Evolutionary conservation across 2,888 invertebrate genomes (phyloP), one percentile per base, ranked within the genome.

Genomic region (Homarus gammarus): DNA sequence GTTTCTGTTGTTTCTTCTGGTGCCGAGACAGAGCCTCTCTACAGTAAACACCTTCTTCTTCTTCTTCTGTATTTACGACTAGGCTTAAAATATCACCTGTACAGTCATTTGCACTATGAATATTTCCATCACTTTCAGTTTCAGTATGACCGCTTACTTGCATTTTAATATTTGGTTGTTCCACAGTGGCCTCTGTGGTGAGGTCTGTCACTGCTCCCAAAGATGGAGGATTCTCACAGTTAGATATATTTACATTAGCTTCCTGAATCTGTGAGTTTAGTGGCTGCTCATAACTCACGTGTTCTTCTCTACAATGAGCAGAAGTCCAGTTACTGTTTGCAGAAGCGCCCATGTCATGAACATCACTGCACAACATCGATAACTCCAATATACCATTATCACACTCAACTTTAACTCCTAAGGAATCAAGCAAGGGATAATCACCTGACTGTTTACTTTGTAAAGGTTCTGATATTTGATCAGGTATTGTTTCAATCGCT

Each of bases 1-100:
- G 73, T 44, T 87, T 84, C n/a, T 70, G 44, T n/a, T 84, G 77
- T 33, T 77, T 75, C 44, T 84, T 73, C 18, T 77, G 61, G 6
- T 84, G 75, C 61, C 64, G 84, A 8, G 56, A 27, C 2, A 64
- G 84, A 40, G 12, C 40, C 27, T 64, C 77, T 31, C 64, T n/a
- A 40, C 10, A 61, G 64, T 15, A 84, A 10, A 49, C 38, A 38
- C 27, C 77, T 27, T n/a, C 31, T 18, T 84, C 36, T 18, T 84
- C 36, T 38, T 73, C n/a, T 10, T 56, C 68, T 31, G 27, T 33
- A 61, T 18, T 36, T 12, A 61, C 75, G 36, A 64, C 49, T 33
- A 84, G 12, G 2, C 56, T 56, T 51, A 72, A 33, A 49, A 70
- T 73, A 44, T 64, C 73, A 51, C 44, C 56, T 75, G 44, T 38